Percentiles rank a stretch among this genome's conserved stretches.
Evolutionary conservation across 2,888 invertebrate species (phyloP).

Genomic region (Eupsilia transversa): DNA sequence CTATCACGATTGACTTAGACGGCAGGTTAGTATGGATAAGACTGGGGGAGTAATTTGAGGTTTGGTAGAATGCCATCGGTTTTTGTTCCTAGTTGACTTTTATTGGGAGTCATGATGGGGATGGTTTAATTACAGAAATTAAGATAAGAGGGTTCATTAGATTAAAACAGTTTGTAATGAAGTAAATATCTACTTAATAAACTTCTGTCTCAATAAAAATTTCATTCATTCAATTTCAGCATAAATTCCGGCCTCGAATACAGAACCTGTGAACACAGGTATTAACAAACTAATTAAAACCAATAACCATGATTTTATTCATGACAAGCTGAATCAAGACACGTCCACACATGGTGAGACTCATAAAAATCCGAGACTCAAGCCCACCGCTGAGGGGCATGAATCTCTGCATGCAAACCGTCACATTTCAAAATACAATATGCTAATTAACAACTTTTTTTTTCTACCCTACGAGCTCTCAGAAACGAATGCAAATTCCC

Average conservation of each 20-base stretch:
- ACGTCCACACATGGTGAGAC: constrained; percentile 78
- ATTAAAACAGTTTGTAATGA: neutral
- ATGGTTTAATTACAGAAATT: neutral
- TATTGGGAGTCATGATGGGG: neutral
- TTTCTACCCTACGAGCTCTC: constrained; percentile 87
- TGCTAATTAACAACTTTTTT: constrained; percentile 88
- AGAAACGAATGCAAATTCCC: constrained; percentile 89
- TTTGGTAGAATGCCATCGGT: too few species aligned
- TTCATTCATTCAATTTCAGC: too few species aligned
- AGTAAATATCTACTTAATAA: too few species aligned
- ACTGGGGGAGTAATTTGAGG: constrained; percentile 59
- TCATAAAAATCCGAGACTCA: constrained; percentile 79
- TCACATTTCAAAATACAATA: constrained; percentile 90
- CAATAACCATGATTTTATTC: constrained; percentile 56
- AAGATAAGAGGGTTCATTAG: neutral
- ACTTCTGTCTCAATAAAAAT: neutral
- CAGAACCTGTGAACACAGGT: constrained; percentile 9
- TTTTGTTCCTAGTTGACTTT: neutral
- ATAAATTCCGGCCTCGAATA: neutral
- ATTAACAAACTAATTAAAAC: constrained; percentile 59
- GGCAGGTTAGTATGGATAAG: constrained; percentile 81
- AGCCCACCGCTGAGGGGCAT: constrained; percentile 88
- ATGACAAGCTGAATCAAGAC: constrained; percentile 62
- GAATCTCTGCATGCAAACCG: constrained; percentile 86
- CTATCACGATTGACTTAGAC: constrained; percentile 86